These are phyloP conservation scores for Uloborus diversus DNA, from an alignment of 1,140 invertebrate genomes.

Conservation along the genomic window DNA sequence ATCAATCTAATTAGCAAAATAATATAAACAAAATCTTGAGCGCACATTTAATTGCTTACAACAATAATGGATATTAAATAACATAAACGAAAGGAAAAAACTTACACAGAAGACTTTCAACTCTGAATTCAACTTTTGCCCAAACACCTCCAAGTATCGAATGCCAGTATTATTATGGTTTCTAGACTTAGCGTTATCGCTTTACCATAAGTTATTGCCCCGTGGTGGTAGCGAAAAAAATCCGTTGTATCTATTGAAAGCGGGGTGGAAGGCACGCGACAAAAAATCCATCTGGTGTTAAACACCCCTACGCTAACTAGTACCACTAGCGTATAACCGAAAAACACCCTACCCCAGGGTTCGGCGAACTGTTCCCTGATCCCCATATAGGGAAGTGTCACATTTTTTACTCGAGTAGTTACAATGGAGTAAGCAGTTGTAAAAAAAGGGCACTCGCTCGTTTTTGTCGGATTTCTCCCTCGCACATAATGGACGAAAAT, in stretches of 20 bases:
- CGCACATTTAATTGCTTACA: no score
- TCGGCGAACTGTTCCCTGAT: slow-evolving; percentile 37
- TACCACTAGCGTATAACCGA: slow-evolving; percentile 7
- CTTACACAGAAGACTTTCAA: no score
- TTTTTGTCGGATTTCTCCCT: slow-evolving; percentile 28
- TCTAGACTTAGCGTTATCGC: not conserved
- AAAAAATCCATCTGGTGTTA: slow-evolving; percentile 41
- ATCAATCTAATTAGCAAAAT: no score
- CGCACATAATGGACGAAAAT: not conserved
- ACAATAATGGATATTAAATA: no score
- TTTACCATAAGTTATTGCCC: slow-evolving; percentile 52
- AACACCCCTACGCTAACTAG: slow-evolving; percentile 38
- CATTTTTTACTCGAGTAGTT: slow-evolving; percentile 41
- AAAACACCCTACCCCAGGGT: slow-evolving; percentile 13
- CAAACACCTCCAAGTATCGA: not conserved
- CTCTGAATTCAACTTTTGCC: no score
- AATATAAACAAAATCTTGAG: no score
- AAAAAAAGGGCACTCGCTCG: slow-evolving; percentile 38
- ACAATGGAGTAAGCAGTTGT: slow-evolving; percentile 23
- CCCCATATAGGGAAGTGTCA: slow-evolving; percentile 26
- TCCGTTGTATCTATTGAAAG: slow-evolving; percentile 41
- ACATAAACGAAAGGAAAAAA: no score
- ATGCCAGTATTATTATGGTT: slow-evolving; percentile 16
- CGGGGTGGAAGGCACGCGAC: slow-evolving; percentile 19
- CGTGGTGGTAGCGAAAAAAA: slow-evolving; percentile 25